phyloP scores from a whole-genome alignment of 1,140 invertebrate species.

The Armadillidium nasatum region DNA sequence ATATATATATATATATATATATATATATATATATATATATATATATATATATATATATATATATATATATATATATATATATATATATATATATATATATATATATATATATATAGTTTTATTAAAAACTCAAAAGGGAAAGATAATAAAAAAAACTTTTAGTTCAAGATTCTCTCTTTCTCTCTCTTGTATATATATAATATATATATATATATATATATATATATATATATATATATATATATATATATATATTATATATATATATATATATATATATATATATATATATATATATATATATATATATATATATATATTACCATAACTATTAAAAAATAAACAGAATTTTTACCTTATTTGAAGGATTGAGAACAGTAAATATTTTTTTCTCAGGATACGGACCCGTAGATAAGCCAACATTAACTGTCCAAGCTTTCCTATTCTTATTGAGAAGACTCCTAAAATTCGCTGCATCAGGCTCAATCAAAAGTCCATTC shows the following conservation, averaged over 20 bases:
- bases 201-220: no score
- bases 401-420: slow-evolving; percentile 34
- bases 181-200: neutral
- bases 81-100: no score
- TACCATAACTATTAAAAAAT: neutral
- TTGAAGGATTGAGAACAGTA: neutral
- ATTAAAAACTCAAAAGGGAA: no score
- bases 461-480: slow-evolving; percentile 46
- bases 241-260: no score
- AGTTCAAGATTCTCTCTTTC: no score
- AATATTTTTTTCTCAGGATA: slow-evolving; percentile 12
- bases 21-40: neutral
- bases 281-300: no score
- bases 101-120: no score
- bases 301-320: neutral
- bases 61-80: no score
- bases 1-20: neutral
- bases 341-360: neutral
- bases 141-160: no score
- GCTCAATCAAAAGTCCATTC: slow-evolving; percentile 50
- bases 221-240: no score
- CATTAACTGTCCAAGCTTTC: slow-evolving; percentile 38
- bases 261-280: no score
- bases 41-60: neutral
- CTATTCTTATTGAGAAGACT: slow-evolving; percentile 43